Base-by-base conservation (phyloP, 2,888 invertebrate species). In the Acrobasis repandana region DNA sequence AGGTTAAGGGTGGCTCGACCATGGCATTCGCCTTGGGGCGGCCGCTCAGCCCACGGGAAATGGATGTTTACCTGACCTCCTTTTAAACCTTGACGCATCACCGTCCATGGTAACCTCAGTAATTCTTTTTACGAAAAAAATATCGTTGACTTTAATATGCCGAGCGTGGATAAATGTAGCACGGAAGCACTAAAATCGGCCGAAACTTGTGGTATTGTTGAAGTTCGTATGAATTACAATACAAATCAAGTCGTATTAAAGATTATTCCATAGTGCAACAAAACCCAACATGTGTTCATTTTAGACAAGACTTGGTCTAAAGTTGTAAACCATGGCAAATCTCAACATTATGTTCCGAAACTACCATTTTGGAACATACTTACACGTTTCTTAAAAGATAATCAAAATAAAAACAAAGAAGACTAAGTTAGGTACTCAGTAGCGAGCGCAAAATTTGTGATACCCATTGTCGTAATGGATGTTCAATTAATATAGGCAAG, bases 21-120 rank as follows among this genome's bases (percentile, higher is more conserved):
- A 58, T 74, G 78, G 68, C 72, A 66, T 72, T 74, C 50, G 67
- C 61, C 64, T 54, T 58, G 65, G 58, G 56, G 61, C 56, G 62
- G 51, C 20, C 20, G 61, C 20, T 20, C 20, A 16, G 47, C 38
- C 57, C 60, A 62, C 58, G 63, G 71, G 71, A 71, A 72, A 70
- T 65, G 56, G 67, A 63, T 69, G 69, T 73, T 72, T 74, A 63
- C 65, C 36, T 64, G 63, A 67, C 66, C 67, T 61, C 60, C 33
- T 52, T 60, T 47, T 20, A 36, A 46, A 51, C 47, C 33, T 52
- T 46, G 52, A 52, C 4, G 60, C 11, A 38, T 43, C 43, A 43
- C 9, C 15, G 36, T 15, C 20, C 38, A 1, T 38, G 2, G 9
- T 38, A 38, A 14, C 14, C 16, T 16, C 38, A 11, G 14, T 36